Evolutionary conservation across 2,888 invertebrate species (phyloP).

Genomic region (Hydropsyche betteni): DNA sequence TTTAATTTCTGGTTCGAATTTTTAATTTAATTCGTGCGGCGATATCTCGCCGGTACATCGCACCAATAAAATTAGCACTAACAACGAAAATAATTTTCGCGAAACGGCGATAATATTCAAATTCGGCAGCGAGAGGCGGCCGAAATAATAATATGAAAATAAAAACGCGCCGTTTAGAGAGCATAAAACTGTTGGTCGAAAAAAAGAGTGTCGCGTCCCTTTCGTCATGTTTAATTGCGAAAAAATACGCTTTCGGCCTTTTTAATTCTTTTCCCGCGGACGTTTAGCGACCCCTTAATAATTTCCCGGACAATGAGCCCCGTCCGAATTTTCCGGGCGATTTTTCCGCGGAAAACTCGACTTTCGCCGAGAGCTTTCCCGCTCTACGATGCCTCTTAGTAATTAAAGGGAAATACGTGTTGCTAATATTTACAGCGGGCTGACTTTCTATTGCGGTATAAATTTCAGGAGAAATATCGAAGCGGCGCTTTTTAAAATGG

Average conservation of each 20-base stretch:
- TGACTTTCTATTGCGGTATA: not conserved
- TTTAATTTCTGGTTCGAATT: too few relatives aligned
- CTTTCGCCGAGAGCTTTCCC: not conserved
- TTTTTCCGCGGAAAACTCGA: conserved; percentile 10
- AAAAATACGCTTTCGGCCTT: conserved; percentile 19
- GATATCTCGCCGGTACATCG: not conserved
- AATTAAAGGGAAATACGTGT: conserved; percentile 23
- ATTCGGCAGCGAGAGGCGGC: not conserved
- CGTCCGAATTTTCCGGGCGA: conserved; percentile 14
- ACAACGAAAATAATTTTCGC: conserved; percentile 26
- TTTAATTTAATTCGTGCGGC: too few relatives aligned
- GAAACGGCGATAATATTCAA: conserved; percentile 25
- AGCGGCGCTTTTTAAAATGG: not conserved
- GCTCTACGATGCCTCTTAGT: not conserved
- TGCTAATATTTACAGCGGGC: conserved; percentile 8
- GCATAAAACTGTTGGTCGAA: not conserved
- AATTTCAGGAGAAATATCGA: conserved; percentile 5
- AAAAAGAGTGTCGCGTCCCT: conserved; percentile 5
- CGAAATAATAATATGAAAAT: conserved; percentile 8
- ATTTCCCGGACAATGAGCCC: conserved; percentile 4
- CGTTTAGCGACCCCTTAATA: conserved; percentile 25
- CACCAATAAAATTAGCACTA: conserved; percentile 29
- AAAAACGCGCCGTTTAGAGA: not conserved
- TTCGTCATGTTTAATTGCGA: conserved; percentile 28
- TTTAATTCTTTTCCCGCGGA: conserved; percentile 20